Evolutionary conservation across 2,113 vertebrate species (phyloP).

Genomic region (Myxocyprinus asiaticus): DNA sequence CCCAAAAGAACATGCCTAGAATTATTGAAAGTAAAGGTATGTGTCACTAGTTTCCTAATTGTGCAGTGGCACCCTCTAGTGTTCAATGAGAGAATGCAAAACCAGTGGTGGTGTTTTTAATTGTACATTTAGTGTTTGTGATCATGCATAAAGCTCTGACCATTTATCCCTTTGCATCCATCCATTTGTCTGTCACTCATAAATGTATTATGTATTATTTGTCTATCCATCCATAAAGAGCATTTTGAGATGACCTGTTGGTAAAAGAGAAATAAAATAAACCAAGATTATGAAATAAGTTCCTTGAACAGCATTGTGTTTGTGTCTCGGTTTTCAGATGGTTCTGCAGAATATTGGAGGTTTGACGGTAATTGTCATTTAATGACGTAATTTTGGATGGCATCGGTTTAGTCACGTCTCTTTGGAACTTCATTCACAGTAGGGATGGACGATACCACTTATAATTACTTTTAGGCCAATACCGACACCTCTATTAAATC

Average conservation of each 20-base stretch:
- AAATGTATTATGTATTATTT: neutral
- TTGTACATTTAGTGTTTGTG: neutral
- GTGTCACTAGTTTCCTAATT: neutral
- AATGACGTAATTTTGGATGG: constrained; percentile 18
- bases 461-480: no score
- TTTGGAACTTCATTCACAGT: constrained; percentile 1
- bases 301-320: neutral
- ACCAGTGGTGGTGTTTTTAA: neutral
- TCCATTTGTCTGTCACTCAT: neutral
- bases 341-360: neutral
- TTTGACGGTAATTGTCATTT: constrained; percentile 47
- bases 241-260: constrained; percentile 6
- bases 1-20: neutral
- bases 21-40: neutral
- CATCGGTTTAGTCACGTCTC: constrained; percentile 36
- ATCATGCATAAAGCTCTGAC: neutral
- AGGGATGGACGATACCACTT: no score
- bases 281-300: neutral
- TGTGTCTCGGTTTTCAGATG: neutral
- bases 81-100: neutral
- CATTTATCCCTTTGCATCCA: neutral
- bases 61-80: constrained; percentile 17
- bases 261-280: constrained; percentile 24
- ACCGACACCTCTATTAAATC: no score
- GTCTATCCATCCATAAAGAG: neutral